Evolutionary conservation across 2,888 invertebrate species (phyloP).

Genomic region (Neoitamus cyanurus): DNA sequence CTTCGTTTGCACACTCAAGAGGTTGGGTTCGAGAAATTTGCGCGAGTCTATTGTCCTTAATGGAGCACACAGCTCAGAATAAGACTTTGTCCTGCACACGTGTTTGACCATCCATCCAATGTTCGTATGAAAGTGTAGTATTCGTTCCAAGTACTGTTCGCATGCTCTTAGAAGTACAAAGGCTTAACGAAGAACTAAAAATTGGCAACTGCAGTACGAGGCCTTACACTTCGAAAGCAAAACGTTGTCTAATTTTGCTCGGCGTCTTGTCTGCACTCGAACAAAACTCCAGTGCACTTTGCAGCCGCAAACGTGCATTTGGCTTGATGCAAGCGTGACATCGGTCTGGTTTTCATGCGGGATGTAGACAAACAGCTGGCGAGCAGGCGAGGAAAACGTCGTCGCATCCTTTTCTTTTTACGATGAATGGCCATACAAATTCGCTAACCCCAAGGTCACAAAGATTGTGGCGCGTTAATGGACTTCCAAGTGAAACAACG

Average conservation of each 20-base stretch:
- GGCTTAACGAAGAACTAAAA: neutral
- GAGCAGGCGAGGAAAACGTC: neutral
- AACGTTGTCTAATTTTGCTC: neutral
- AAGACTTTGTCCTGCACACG: no score
- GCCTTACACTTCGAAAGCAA: neutral
- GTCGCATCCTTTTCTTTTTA: neutral
- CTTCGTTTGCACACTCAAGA: no score
- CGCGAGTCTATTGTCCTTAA: no score
- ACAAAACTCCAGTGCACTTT: neutral
- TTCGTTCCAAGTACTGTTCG: neutral
- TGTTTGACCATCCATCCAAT: no score
- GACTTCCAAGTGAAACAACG: neutral
- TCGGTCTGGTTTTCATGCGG: neutral
- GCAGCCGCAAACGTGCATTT: neutral
- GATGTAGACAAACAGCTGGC: neutral
- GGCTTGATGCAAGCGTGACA: neutral
- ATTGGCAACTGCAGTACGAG: neutral
- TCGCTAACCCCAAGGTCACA: neutral
- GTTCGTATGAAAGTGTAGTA: no score
- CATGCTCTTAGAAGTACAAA: neutral
- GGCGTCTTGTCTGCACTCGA: no score
- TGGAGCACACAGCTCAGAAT: no score
- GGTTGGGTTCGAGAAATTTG: no score
- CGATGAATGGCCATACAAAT: neutral
- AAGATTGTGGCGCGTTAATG: neutral